Evolutionary conservation across 2,888 invertebrate species (phyloP).

Genomic region (Chirona hameri): DNA sequence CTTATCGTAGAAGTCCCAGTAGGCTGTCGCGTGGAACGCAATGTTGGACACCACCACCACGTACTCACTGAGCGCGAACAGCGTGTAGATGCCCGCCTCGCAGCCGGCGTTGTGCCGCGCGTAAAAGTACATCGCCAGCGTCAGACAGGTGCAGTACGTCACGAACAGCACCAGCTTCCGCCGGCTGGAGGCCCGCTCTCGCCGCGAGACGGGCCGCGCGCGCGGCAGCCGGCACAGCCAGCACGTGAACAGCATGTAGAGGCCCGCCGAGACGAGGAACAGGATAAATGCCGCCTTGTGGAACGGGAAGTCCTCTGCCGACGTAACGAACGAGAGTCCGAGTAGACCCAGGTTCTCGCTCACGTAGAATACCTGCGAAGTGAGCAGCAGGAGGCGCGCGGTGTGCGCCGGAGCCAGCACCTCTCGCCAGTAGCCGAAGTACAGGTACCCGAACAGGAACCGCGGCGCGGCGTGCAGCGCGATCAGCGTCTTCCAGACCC

Average conservation of each 20-base stretch:
- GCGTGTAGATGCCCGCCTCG: conserved; percentile 66
- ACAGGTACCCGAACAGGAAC: conserved; percentile 71
- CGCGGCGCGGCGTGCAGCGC: conserved; percentile 76
- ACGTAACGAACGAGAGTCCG: conserved; percentile 87
- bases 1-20: conserved; percentile 49
- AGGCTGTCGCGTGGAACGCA: conserved; percentile 84
- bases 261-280: conserved; percentile 77
- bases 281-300: conserved; percentile 83
- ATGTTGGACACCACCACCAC: conserved; percentile 89
- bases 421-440: conserved; percentile 70
- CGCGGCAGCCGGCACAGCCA: conserved; percentile 49
- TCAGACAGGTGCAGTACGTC: conserved; percentile 36
- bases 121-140: conserved; percentile 39
- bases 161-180: conserved; percentile 13
- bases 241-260: conserved; percentile 82
- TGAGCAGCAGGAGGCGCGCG: conserved; percentile 57
- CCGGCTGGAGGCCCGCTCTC: background rate
- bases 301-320: conserved; percentile 70
- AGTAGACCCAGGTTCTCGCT: conserved; percentile 81
- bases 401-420: conserved; percentile 56
- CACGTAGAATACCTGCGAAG: conserved; percentile 69
- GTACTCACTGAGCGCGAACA: conserved; percentile 89
- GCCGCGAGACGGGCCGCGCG: background rate
- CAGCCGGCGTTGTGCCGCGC: conserved; percentile 40
- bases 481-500: conserved; percentile 81